Evolutionary conservation across 1,140 invertebrate genomes (phyloP).

Genomic region (Formica selysi): DNA sequence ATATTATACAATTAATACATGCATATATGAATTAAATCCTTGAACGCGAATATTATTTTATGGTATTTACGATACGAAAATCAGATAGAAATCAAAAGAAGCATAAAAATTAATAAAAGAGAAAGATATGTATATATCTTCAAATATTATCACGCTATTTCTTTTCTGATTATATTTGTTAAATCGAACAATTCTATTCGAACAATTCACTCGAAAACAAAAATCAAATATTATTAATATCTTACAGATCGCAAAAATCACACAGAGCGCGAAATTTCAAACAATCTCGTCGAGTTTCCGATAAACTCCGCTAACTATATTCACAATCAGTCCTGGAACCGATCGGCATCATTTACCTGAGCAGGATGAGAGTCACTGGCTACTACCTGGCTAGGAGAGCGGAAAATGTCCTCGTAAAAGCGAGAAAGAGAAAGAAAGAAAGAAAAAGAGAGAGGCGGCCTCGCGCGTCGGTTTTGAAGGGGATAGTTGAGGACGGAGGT

Average conservation of each 20-base stretch:
- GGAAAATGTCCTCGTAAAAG: conserved; percentile 74
- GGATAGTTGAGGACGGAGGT: conserved; percentile 70
- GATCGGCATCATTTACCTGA: conserved; percentile 19
- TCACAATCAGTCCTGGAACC: not conserved
- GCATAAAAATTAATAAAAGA: not conserved
- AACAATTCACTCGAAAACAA: not conserved
- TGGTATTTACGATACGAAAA: not conserved
- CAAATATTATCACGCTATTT: not conserved
- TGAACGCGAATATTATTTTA: not conserved
- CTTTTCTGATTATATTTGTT: not conserved
- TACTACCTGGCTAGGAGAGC: conserved; percentile 72
- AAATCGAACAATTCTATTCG: no score
- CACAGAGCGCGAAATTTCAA: not conserved
- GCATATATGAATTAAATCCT: not conserved
- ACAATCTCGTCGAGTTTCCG: not conserved
- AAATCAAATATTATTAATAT: not conserved
- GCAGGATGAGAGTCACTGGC: conserved; percentile 64
- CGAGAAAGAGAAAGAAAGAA: conserved; percentile 60
- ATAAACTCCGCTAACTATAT: not conserved
- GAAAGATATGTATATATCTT: no score
- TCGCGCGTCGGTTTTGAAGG: conserved; percentile 65
- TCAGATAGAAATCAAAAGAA: not conserved
- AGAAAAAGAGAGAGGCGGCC: conserved; percentile 37
- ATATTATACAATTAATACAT: not conserved
- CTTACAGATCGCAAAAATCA: not conserved